Conservation (phyloP, 2,797 vertebrate species). For the Chromobotia macracanthus region DNA sequence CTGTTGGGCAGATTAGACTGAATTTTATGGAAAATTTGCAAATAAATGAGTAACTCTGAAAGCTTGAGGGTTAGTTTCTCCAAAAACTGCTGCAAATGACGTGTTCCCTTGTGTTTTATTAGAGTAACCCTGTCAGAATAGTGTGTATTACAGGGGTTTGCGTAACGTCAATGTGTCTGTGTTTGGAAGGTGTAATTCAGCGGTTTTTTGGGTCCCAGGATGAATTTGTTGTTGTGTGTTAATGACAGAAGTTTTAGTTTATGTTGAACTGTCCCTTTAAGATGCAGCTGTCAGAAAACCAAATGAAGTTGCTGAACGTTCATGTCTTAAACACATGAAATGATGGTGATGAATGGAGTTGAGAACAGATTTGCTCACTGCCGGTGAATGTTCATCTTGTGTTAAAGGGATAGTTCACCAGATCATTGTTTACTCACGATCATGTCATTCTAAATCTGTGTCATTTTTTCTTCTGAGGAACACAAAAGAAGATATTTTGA, state of each 20-base stretch:
- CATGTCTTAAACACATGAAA: conserved; percentile 57
- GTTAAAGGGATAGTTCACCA: neutral
- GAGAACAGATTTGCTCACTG: conserved; percentile 57
- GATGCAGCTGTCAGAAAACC: conserved; percentile 1
- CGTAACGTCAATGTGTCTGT: conserved; percentile 15
- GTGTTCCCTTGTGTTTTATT: conserved; percentile 2
- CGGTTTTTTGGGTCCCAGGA: neutral
- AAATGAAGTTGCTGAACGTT: conserved; percentile 45
- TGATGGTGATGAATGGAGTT: too few species aligned
- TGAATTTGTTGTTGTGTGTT: conserved; percentile 45
- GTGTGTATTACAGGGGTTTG: conserved; percentile 18
- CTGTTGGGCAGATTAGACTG: neutral
- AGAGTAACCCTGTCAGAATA: conserved; percentile 13
- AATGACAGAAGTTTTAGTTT: neutral
- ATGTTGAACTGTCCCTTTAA: neutral
- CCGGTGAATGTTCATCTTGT: conserved; percentile 53
- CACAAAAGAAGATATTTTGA: too few species aligned
- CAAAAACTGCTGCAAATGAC: neutral
- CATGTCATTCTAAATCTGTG: too few species aligned
- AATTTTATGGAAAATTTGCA: conserved; percentile 5
- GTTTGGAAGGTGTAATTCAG: too few species aligned
- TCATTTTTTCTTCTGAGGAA: too few species aligned
- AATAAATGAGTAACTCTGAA: conserved; percentile 27
- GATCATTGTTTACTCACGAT: too few species aligned
- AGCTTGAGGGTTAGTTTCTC: conserved; percentile 12